These are phyloP conservation scores for Rhodinocichla rosea DNA, from an alignment of 2,113 vertebrate species.

Conservation along the genomic window DNA sequence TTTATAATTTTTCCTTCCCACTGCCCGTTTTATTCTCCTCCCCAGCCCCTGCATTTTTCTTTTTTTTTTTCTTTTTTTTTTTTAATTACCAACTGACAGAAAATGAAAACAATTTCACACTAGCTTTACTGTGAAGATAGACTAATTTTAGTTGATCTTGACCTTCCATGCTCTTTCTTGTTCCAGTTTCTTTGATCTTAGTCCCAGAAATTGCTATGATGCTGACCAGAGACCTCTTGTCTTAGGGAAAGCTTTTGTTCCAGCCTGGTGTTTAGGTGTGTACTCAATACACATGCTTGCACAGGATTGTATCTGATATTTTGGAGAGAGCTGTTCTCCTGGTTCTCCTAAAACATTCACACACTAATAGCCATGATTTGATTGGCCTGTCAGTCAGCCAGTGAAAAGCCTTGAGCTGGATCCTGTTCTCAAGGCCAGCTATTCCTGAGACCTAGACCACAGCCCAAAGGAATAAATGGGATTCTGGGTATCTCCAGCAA, in stretches of 20 bases:
- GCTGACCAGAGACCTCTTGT: not conserved
- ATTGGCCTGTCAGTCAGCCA: not conserved
- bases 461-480: not conserved
- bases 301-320: not conserved
- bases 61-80: not conserved
- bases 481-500: not conserved
- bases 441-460: not conserved
- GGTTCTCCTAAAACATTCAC: not conserved
- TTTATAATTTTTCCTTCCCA: not conserved
- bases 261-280: not conserved
- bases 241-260: not conserved
- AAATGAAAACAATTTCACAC: not conserved
- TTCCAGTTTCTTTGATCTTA: not conserved
- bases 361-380: not conserved
- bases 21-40: not conserved
- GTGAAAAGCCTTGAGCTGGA: not conserved
- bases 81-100: not conserved
- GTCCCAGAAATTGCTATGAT: not conserved
- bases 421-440: not conserved
- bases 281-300: not conserved
- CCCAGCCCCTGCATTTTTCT: accelerated
- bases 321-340: not conserved
- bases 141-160: not conserved
- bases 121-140: not conserved
- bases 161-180: not conserved